These are phyloP conservation scores for Zelostemma sp. DNA, from an alignment of 1,140 invertebrate species.

Conservation along the genomic window DNA sequence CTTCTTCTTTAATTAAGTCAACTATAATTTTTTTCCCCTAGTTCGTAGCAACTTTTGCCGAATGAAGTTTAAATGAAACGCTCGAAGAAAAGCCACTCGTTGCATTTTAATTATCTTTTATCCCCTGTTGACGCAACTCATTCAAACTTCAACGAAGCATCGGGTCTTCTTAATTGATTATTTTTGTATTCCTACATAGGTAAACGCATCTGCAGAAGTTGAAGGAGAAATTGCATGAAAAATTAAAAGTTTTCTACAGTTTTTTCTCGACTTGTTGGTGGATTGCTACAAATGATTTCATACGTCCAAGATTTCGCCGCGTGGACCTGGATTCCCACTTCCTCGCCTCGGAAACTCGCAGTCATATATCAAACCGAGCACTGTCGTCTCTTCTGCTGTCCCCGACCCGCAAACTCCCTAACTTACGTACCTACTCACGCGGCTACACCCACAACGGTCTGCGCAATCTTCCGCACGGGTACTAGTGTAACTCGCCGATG, in stretches of 20 bases:
- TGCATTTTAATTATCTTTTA: conserved; percentile 4
- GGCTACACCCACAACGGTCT: background rate
- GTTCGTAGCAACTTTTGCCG: conserved; percentile 5
- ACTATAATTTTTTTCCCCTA: conserved; percentile 1
- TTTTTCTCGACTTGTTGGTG: conserved; percentile 25
- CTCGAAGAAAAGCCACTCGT: conserved; percentile 1
- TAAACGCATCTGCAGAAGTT: no score
- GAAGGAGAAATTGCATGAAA: background rate
- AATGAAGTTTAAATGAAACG: conserved; percentile 4
- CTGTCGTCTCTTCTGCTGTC: conserved; percentile 24
- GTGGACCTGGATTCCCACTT: conserved; percentile 41
- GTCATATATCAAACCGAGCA: no score
- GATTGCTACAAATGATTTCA: conserved; percentile 51
- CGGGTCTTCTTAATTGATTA: no score
- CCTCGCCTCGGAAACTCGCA: conserved; percentile 49
- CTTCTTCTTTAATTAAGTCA: conserved; percentile 9
- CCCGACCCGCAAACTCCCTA: conserved; percentile 20
- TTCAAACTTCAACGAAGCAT: no score
- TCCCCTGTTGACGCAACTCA: background rate
- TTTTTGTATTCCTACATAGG: no score
- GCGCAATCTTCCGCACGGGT: background rate
- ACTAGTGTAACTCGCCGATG: background rate
- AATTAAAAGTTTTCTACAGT: background rate
- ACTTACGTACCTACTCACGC: background rate
- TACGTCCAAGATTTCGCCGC: conserved; percentile 27